Percentiles rank a stretch among this genome's conserved stretches.
phyloP scores from a whole-genome alignment of 1,140 invertebrate genomes.

The Kradibia gibbosae region DNA sequence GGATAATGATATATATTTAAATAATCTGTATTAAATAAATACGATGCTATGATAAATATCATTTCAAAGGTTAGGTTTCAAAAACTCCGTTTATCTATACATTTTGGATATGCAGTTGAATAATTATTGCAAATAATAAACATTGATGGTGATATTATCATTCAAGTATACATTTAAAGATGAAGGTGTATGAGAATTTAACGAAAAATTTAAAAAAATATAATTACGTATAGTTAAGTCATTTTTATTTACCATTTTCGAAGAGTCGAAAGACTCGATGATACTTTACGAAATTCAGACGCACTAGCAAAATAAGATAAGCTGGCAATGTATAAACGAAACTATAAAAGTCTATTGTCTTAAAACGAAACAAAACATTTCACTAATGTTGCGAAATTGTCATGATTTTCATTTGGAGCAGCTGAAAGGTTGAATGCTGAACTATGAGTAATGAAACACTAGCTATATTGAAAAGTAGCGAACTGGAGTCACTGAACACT shows the following conservation, averaged over 20 bases:
- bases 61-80: constrained; percentile 30
- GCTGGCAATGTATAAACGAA: not conserved
- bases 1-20: not conserved
- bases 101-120: not conserved
- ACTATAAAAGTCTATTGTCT: constrained; percentile 16
- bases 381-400: constrained; percentile 27
- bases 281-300: constrained; percentile 7
- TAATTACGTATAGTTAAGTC: not conserved
- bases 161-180: not conserved
- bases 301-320: not conserved
- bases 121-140: not conserved
- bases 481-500: too few species aligned
- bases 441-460: too few species aligned
- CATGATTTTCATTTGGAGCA: constrained; percentile 30
- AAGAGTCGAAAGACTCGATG: constrained; percentile 47
- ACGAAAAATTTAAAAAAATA: not conserved
- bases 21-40: not conserved
- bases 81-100: not conserved
- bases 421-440: too few species aligned
- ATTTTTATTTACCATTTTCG: constrained; percentile 58
- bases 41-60: not conserved
- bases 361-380: constrained; percentile 42
- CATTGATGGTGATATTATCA: not conserved
- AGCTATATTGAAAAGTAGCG: too few species aligned
- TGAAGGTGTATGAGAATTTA: not conserved